Evolutionary conservation across 2,113 vertebrate species (phyloP).

Genomic region (Istiophorus platypterus): DNA sequence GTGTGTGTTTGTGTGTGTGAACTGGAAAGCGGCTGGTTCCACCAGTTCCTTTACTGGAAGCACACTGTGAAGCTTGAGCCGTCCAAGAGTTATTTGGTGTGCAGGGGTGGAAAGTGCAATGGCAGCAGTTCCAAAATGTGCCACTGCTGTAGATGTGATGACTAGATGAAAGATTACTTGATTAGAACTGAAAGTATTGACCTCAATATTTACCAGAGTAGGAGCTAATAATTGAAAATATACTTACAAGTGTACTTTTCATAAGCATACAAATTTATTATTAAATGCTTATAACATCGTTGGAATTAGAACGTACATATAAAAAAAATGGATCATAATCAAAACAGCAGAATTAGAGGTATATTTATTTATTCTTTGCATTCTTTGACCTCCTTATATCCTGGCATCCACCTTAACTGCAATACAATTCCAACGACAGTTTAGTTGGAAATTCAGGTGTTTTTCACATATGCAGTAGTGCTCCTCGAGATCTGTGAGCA

Average conservation of each 20-base stretch:
- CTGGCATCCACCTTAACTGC: neutral
- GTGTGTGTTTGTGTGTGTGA: conserved; percentile 57
- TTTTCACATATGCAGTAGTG: neutral
- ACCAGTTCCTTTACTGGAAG: conserved; percentile 76
- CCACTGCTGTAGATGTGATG: conserved; percentile 3
- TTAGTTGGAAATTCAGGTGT: neutral
- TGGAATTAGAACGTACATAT: too few relatives aligned
- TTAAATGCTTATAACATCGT: neutral
- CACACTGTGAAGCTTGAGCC: conserved; percentile 44
- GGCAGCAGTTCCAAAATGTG: conserved; percentile 27
- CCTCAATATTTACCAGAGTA: neutral
- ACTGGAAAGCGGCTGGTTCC: conserved; percentile 69
- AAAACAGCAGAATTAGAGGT: neutral
- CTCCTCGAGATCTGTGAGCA: neutral
- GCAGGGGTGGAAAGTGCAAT: conserved; percentile 60
- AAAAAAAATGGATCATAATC: neutral
- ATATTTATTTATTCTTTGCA: neutral
- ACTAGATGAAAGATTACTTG: neutral
- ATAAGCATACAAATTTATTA: neutral
- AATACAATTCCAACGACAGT: neutral
- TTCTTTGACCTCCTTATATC: neutral
- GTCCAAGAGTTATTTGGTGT: conserved; percentile 55
- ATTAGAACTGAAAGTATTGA: neutral
- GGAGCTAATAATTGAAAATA: neutral
- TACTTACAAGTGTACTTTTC: neutral